phyloP scores from a whole-genome alignment of 1,140 invertebrate species.

The Apis mellifera region DNA sequence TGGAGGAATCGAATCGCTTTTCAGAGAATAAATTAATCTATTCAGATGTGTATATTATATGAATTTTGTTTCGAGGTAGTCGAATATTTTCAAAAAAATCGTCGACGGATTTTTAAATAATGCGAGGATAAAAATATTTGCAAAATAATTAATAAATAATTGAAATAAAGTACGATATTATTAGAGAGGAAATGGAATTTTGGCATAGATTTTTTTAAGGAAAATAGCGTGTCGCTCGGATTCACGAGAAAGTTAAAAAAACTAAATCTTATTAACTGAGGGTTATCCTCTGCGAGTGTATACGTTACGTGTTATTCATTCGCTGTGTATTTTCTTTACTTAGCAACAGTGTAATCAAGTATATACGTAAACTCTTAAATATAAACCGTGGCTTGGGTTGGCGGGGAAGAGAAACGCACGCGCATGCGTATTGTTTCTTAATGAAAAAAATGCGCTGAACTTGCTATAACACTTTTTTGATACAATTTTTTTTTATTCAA shows the following conservation, averaged over 20 bases:
- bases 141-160: too few species aligned
- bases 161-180: too few species aligned
- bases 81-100: neutral
- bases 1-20: too few species aligned
- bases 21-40: too few species aligned
- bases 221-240: neutral
- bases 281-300: neutral
- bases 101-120: too few species aligned
- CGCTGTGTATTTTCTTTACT: neutral
- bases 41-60: too few species aligned
- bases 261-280: neutral
- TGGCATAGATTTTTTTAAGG: neutral
- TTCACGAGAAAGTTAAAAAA: neutral
- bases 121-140: too few species aligned
- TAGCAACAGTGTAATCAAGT: neutral
- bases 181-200: too few species aligned
- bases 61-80: too few species aligned
- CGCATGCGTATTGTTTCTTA: neutral
- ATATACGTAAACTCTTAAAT: neutral
- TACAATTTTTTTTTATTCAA: neutral
- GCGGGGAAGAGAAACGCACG: too few species aligned
- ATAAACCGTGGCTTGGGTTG: neutral
- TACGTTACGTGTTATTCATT: neutral
- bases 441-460: neutral
- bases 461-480: fast-evolving